Base-by-base conservation (phyloP, 2,113 vertebrate species). In the Apteryx owenii region DNA sequence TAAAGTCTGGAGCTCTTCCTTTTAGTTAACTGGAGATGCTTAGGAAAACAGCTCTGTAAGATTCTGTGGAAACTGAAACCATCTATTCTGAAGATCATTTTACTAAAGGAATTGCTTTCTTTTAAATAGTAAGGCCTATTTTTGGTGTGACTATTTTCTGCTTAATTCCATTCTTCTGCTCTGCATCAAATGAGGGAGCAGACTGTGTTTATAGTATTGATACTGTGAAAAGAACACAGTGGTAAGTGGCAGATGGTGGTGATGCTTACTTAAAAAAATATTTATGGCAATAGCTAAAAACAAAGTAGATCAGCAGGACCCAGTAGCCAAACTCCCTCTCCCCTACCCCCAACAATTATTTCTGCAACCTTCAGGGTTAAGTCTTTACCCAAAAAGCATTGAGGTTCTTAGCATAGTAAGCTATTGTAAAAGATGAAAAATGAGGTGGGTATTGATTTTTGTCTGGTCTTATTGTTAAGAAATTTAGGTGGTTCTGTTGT, bases 121-220 rank as follows among this genome's bases (percentile, higher is more conserved):
- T 92, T 89, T 83, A 81, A 87, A 82, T 73, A 73, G 62, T 46
- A 42, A 77, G 50, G 6, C n/a, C 85, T 96, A 90, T 95, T 94
- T 97, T 93, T 88, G 68, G 91, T 81, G 22, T 68, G 58, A 88
- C 76, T 95, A 5, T 94, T 93, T 96, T 95, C 80, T 93, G 77
- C 72, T 73, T 95, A 77, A 88, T 97, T 89, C 65, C 62, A 25
- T 83, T 84, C 65, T 93, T 88, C 64, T 68, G 69, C 68, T 38
- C 28, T 76, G 61, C 77, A 79, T 95, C 89, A 90, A 94, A 88
- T 78, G 88, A 89, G 40, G 44, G 69, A 97, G 89, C 96, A 97
- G 95, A 87, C 94, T 96, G 90, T 98, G 96, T 97, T 96, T 97
- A 84, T 89, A 81, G 77, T 84, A 94, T 79, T 94, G 94, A 96